phyloP scores from a whole-genome alignment of 1,140 invertebrate genomes.

The Drosophila yakuba region DNA sequence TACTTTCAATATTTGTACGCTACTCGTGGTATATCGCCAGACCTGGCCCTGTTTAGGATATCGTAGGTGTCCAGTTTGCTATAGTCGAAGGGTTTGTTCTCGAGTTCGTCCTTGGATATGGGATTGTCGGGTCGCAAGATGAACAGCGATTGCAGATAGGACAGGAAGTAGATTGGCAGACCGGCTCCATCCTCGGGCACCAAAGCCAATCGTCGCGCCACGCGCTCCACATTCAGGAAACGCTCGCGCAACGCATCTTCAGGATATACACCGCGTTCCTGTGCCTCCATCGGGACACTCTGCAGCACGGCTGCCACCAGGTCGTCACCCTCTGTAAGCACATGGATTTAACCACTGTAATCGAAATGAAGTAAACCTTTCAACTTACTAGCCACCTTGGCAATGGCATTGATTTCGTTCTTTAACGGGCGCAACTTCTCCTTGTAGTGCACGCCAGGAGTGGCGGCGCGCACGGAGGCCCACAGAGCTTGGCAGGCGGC shows the following conservation, averaged over 20 bases:
- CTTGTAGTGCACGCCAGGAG: constrained; percentile 85
- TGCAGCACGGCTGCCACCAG: constrained; percentile 90
- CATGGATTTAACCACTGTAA: not conserved
- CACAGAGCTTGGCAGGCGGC: constrained; percentile 94
- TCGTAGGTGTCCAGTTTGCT: constrained; percentile 92
- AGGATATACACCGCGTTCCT: constrained; percentile 92
- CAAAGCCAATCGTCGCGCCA: constrained; percentile 91
- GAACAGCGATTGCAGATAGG: constrained; percentile 93
- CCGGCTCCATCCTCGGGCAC: constrained; percentile 93
- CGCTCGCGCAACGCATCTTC: constrained; percentile 93
- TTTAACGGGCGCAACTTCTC: constrained; percentile 90
- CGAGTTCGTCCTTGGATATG: constrained; percentile 89
- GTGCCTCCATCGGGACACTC: constrained; percentile 91
- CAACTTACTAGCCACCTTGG: constrained; percentile 88
- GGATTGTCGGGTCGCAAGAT: constrained; percentile 88
- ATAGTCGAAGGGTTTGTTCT: constrained; percentile 89
- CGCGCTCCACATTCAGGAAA: constrained; percentile 91
- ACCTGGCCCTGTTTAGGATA: constrained; percentile 94
- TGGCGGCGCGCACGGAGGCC: constrained; percentile 89
- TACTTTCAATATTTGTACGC: not conserved
- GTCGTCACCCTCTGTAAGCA: constrained; percentile 86
- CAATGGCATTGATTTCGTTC: constrained; percentile 89
- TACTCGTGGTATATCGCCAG: constrained; percentile 41
- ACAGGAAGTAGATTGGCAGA: constrained; percentile 93
- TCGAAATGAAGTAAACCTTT: constrained; percentile 32